Evolutionary conservation across 1,140 invertebrate genomes (phyloP).

Genomic region (Sinonovacula constricta): DNA sequence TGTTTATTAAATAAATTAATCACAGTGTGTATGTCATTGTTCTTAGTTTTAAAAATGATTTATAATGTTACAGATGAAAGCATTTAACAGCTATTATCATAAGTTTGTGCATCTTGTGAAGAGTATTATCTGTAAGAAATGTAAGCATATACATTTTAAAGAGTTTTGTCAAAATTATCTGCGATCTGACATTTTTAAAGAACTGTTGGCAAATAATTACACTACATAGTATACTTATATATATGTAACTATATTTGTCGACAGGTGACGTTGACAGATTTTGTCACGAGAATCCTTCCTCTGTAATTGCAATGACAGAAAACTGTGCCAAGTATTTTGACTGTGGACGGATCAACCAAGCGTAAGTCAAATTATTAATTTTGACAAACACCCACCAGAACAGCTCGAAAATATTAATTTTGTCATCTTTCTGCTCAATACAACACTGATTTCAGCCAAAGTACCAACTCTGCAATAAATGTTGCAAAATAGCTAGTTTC

Average conservation of each 20-base stretch:
- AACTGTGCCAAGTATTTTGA: constrained; percentile 71
- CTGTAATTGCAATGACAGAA: constrained; percentile 45
- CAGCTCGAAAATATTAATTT: not conserved
- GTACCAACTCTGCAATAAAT: not conserved
- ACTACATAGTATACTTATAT: constrained; percentile 1
- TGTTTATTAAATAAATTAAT: not conserved
- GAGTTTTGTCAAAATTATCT: not conserved
- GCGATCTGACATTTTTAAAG: not conserved
- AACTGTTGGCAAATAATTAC: not conserved
- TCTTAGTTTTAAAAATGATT: too few species aligned
- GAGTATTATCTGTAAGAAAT: not conserved
- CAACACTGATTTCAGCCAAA: not conserved
- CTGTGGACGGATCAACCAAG: constrained; percentile 39
- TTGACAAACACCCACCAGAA: not conserved
- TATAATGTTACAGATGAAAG: too few species aligned
- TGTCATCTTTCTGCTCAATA: not conserved
- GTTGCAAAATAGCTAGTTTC: not conserved
- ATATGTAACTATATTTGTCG: constrained; percentile 14
- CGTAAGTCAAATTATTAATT: not conserved
- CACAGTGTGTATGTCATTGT: not conserved
- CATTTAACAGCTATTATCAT: not conserved
- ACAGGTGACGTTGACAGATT: constrained; percentile 50
- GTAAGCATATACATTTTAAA: not conserved
- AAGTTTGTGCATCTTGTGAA: not conserved
- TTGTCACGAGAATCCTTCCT: constrained; percentile 43